Evolutionary conservation across 2,888 invertebrate species (phyloP), one percentile per base, ranked within the genome.

Genomic region (Callyntrura sp.): DNA sequence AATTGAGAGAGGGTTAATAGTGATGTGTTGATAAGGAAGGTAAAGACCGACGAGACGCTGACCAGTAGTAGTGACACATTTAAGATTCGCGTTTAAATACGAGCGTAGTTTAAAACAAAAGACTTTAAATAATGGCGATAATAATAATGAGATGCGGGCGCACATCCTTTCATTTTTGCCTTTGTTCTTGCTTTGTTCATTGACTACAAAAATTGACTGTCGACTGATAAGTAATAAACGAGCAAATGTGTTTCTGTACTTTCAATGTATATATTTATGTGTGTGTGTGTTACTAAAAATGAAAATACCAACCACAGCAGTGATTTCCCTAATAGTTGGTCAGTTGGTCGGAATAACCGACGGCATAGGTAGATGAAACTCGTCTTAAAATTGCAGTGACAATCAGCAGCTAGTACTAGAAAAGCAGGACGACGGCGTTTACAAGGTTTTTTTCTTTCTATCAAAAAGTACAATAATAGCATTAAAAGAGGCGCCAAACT

Each of bases 111-210:
- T 14, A 70, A 70, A 73, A 73, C 73, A 73, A 73, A 70, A 73
- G 51, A 73, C 45, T 48, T 73, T 73, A 73, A 73, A 73, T 73
- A 48, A 73, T n/a, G n/a, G n/a, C n/a, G n/a, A n/a, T n/a, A n/a
- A 62, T 85, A 17, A 55, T 55, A 85, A 85, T 76, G 76, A 60
- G 62, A 85, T 76, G 62, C 85, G 76, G 23, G 25, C 76, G 48
- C 14, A 48, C 45, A 45, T 85, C 60, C 43, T 78, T 76, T 85
- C 48, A 45, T 73, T 73, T 73, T 73, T 23, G n/a, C 3, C 14
- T 23, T 55, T 48, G 55, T 48, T 23, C 9, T 55, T 55, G 48
- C 76, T 45, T 76, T 45, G 12, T 45, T 60, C 45, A 48, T 73
- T 73, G 12, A 35, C 73, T 60, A 73, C 73, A 35, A 45, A 20